Evolutionary conservation across 2,113 vertebrate species (phyloP).

Genomic region (Trochalopteron elliotii): DNA sequence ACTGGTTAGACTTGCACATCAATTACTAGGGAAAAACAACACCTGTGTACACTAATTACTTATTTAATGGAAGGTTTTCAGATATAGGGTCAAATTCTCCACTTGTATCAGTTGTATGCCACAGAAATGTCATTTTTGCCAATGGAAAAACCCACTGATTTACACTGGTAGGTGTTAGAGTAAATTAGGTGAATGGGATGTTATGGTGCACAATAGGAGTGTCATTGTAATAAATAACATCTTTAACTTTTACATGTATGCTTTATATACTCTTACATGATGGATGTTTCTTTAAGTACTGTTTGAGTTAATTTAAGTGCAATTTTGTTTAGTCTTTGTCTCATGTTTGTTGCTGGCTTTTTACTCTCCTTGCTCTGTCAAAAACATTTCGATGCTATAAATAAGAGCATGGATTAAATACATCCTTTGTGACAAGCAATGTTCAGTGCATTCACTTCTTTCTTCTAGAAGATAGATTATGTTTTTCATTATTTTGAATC

Average conservation of each 20-base stretch:
- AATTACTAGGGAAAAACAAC: slow-evolving; percentile 18
- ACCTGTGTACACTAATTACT: slow-evolving; percentile 34
- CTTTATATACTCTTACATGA: slow-evolving; percentile 10
- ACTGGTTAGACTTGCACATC: slow-evolving; percentile 3
- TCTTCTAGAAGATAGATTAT: slow-evolving; percentile 68
- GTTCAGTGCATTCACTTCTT: slow-evolving; percentile 46
- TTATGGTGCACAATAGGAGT: neutral
- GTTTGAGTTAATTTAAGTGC: slow-evolving; percentile 50
- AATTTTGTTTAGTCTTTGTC: slow-evolving; percentile 69
- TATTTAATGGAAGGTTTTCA: slow-evolving; percentile 1
- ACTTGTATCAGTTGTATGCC: neutral
- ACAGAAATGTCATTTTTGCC: neutral
- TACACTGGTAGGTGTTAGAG: neutral
- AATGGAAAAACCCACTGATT: neutral
- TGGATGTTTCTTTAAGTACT: slow-evolving; percentile 49
- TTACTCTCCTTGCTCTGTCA: slow-evolving; percentile 70
- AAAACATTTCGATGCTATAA: slow-evolving; percentile 72
- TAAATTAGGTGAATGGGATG: neutral
- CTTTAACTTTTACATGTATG: slow-evolving; percentile 24
- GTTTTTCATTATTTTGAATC: slow-evolving; percentile 72
- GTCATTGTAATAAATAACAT: neutral
- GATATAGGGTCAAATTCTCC: neutral
- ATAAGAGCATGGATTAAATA: slow-evolving; percentile 74
- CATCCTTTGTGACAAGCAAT: slow-evolving; percentile 69
- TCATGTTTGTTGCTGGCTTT: slow-evolving; percentile 75